A percentile compares a stretch with the other conserved stretches of the same genome.
phyloP scores from a whole-genome alignment of 2,888 invertebrate genomes.

The Caenorhabditis sp. region DNA sequence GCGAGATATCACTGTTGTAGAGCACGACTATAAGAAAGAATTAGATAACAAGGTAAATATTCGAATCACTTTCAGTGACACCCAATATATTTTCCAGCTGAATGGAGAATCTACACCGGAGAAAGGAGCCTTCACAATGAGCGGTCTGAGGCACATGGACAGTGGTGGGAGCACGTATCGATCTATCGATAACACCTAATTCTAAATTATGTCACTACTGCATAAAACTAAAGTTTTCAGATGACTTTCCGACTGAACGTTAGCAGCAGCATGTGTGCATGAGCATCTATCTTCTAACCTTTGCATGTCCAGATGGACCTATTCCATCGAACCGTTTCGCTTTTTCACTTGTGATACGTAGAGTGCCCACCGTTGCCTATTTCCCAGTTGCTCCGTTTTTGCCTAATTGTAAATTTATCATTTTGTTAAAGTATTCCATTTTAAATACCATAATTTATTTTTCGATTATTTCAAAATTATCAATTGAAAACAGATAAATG shows the following conservation, averaged over 20 bases:
- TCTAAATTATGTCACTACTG: slow-evolving; percentile 2
- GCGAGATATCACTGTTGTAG: slow-evolving; percentile 47
- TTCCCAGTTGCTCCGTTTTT: background rate
- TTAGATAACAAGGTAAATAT: slow-evolving; percentile 34
- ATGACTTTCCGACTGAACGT: slow-evolving; percentile 41
- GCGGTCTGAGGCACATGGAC: slow-evolving; percentile 73
- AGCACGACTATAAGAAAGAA: slow-evolving; percentile 52
- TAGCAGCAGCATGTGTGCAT: slow-evolving; percentile 33
- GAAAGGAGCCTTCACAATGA: slow-evolving; percentile 65
- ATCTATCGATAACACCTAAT: slow-evolving; percentile 57
- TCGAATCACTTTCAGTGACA: background rate
- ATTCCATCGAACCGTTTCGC: slow-evolving; percentile 6
- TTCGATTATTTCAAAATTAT: slow-evolving; percentile 4
- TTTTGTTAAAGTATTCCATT: too few relatives aligned
- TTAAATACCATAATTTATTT: slow-evolving; percentile 18
- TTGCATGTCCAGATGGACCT: slow-evolving; percentile 1
- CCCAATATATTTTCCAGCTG: slow-evolving; percentile 6
- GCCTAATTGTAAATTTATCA: slow-evolving; percentile 6
- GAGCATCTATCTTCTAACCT: slow-evolving; percentile 1
- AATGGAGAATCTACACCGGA: slow-evolving; percentile 20
- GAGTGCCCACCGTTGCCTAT: slow-evolving; percentile 16
- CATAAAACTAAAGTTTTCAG: slow-evolving; percentile 36
- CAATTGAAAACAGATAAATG: slow-evolving; percentile 3
- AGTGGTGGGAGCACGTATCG: slow-evolving; percentile 71
- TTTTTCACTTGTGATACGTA: slow-evolving; percentile 19